Percentiles rank a stretch among this genome's conserved stretches.
phyloP scores from a whole-genome alignment of 1,140 invertebrate genomes.

The Zaprionus camerounensis region DNA sequence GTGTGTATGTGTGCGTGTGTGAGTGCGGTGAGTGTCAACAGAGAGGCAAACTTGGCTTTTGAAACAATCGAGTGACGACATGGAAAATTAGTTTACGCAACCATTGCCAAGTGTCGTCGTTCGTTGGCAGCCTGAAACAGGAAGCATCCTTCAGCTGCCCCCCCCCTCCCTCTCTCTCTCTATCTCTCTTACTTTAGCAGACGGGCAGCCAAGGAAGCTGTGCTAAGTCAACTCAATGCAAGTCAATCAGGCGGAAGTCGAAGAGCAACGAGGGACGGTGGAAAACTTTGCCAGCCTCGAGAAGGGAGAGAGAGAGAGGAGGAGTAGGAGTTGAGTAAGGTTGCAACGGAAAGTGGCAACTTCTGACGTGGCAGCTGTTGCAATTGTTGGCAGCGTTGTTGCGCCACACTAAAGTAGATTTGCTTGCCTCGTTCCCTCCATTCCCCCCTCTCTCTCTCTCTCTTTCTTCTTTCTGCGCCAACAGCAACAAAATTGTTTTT shows the following conservation, averaged over 20 bases:
- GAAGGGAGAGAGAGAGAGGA: background rate
- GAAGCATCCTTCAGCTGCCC: background rate
- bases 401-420: constrained; percentile 66
- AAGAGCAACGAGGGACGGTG: constrained; percentile 47
- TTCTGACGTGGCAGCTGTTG: constrained; percentile 78
- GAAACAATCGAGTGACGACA: constrained; percentile 82
- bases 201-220: constrained; percentile 51
- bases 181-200: background rate
- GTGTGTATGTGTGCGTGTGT: constrained; percentile 32
- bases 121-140: constrained; percentile 14
- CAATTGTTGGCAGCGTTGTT: constrained; percentile 69
- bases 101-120: constrained; percentile 63
- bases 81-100: constrained; percentile 82
- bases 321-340: background rate
- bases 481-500: constrained; percentile 70
- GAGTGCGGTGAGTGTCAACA: constrained; percentile 54
- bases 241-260: constrained; percentile 79
- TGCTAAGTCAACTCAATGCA: constrained; percentile 77
- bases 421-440: constrained; percentile 63
- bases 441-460: constrained; percentile 31
- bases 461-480: background rate
- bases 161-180: background rate
- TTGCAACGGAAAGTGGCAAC: constrained; percentile 67
- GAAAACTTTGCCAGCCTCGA: constrained; percentile 70
- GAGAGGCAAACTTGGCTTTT: constrained; percentile 67